Evolutionary conservation across 64 coral and sea anemone species (phyloP), one percentile per base, ranked within the genome.

Genomic region (Hydrozoanthus tunicans): DNA sequence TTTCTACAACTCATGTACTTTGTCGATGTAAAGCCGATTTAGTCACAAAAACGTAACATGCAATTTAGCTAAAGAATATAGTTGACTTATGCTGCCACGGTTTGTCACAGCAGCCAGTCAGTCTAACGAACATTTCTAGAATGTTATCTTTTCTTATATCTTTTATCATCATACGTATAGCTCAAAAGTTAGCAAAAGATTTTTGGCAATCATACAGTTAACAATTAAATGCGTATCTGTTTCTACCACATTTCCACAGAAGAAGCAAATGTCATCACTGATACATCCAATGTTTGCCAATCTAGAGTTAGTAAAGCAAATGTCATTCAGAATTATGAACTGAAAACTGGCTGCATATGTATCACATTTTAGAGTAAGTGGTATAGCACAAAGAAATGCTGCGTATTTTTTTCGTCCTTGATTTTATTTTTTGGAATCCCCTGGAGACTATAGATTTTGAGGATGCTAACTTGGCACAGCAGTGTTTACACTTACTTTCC

Each of bases 341-440:
- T 77, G n/a, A 77, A 77, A 77, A 54, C n/a, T 5, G 15, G 65
- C 65, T 68, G 65, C n/a, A 14, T 76, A 76, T 76, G 73, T 76
- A 51, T 76, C 73, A 43, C 73, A 76, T 32, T 76, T 76, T 11
- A 76, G 51, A 12, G 25, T 24, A 53, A 26, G 73, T 32, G 73
- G 32, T 43, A 27, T n/a, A 76, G 51, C 4, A 53, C 11, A 76
- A 76, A 76, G 12, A 76, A 76, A 9, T 51, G 51, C 51, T 9
- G 32, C 2, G 8, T 51, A 27, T 76, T 76, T 76, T 76, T 0
- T 76, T 76, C 0, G 51, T 76, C 73, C 73, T 55, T 77, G 13
- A 55, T 77, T 55, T 51, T 53, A 11, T 77, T 70, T 70, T 43
- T 43, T 43, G 32, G 32, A 43, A 43, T 43, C 32, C 32, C 32